These are phyloP conservation scores for Caenorhabditis sp. DNA, from an alignment of 2,888 invertebrate genomes.

Conservation along the genomic window DNA sequence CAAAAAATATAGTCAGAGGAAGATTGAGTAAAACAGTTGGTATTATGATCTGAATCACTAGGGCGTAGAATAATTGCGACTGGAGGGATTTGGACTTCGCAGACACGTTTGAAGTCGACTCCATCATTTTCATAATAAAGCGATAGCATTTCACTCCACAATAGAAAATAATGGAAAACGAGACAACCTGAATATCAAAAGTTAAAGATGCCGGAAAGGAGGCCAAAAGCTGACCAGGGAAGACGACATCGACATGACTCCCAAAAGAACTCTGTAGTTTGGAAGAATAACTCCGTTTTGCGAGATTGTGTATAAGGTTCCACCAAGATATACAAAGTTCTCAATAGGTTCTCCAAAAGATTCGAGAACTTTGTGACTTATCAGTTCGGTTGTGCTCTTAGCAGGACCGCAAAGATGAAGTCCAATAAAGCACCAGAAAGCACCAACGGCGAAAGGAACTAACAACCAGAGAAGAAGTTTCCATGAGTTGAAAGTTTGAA, in stretches of 20 bases:
- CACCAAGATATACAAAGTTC: neutral
- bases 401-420: neutral
- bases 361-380: neutral
- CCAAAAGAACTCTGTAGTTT: neutral
- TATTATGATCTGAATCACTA: conserved; percentile 16
- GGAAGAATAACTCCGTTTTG: neutral
- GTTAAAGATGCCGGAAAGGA: neutral
- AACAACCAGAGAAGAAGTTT: neutral
- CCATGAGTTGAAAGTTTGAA: neutral
- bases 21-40: conserved; percentile 7
- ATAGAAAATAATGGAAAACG: neutral
- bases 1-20: conserved; percentile 6
- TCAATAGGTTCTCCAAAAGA: neutral
- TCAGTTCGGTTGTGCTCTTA: neutral
- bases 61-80: conserved; percentile 30
- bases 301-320: neutral
- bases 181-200: neutral
- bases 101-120: neutral
- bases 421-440: neutral
- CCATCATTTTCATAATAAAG: neutral
- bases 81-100: conserved; percentile 13
- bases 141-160: neutral
- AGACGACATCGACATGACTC: neutral
- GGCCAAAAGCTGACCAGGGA: neutral
- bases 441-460: neutral